Base-by-base conservation (phyloP, 2,888 invertebrate genomes). In the Rhagium mordax region DNA sequence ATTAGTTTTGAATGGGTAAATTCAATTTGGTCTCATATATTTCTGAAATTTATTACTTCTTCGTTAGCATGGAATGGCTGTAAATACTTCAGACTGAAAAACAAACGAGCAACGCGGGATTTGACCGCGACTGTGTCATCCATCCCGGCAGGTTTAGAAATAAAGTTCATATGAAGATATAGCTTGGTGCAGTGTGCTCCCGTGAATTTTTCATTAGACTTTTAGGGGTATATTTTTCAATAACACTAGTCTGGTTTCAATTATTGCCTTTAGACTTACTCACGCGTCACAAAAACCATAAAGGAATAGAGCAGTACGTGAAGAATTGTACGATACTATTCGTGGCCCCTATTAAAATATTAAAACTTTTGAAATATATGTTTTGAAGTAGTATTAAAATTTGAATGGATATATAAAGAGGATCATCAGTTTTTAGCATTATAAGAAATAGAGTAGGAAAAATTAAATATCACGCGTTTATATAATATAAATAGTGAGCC, bases 21-120 rank as follows among this genome's bases (percentile, higher is more conserved):
- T 82, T 81, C 80, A 81, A 80, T 81, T 81, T 79, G 69, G 68
- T 71, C 68, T 62, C 67, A 60, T 76, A 71, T 74, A 78, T 80
- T 77, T 78, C 13, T 57, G 7, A 74, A 81, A 82, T 82, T 81
- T 80, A 80, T 78, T 77, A 77, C 76, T 72, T 73, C 70, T 74
- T 81, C 76, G 81, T 81, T 82, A 81, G 79, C 78, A 81, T 79
- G 74, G 81, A 72, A 74, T 41, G 76, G 77, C 78, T 78, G 83
- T 83, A 82, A 83, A 84, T 84, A 83, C 83, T 82, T 84, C 83
- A 84, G 77, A 75, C 79, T 82, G 82, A 83, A 79, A 78, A 77
- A 79, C 81, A 81, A 82, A 84, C 83, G 83, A 84, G 78, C 83
- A 77, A 74, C 78, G 60, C 76, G 82, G 82, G 82, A 82, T 69